phyloP scores from a whole-genome alignment of 2,113 vertebrate genomes.

The Hymenochirus boettgeri region DNA sequence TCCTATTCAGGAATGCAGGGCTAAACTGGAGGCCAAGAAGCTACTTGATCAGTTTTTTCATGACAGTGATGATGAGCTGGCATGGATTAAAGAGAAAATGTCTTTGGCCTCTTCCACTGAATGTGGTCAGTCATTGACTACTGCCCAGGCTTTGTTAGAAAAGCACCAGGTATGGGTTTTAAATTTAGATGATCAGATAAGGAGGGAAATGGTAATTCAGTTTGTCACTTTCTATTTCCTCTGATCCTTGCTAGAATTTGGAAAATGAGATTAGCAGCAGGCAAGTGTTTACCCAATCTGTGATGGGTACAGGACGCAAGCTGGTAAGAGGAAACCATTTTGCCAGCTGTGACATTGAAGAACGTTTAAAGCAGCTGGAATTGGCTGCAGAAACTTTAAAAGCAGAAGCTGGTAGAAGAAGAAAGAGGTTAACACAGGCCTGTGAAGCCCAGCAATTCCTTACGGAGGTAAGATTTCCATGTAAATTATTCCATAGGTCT shows the following conservation, averaged over 20 bases:
- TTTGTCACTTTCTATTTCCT: not conserved
- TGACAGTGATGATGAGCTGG: conserved; percentile 73
- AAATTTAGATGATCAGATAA: not conserved
- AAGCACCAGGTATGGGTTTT: conserved; percentile 72
- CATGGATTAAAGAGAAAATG: conserved; percentile 74
- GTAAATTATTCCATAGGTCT: too few relatives aligned
- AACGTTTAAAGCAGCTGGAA: conserved; percentile 68
- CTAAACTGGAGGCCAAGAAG: conserved; percentile 69
- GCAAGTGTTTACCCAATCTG: conserved; percentile 62
- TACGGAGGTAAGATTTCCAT: conserved; percentile 79
- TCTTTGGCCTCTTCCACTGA: conserved; percentile 60
- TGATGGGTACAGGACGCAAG: conserved; percentile 72
- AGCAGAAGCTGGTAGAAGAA: conserved; percentile 58
- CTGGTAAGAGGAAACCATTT: conserved; percentile 70
- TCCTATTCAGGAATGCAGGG: conserved; percentile 63
- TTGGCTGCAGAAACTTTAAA: conserved; percentile 59
- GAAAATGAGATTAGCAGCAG: conserved; percentile 74
- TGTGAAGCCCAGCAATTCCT: conserved; percentile 71
- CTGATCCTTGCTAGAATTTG: conserved; percentile 58
- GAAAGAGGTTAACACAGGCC: conserved; percentile 63
- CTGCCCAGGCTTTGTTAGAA: conserved; percentile 65
- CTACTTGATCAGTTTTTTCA: conserved; percentile 74
- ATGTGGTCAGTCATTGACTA: conserved; percentile 61
- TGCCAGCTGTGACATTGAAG: conserved; percentile 63
- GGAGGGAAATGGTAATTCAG: not conserved